These are phyloP conservation scores for Neodiprion pinetum DNA, from an alignment of 1,140 invertebrate genomes.

Conservation along the genomic window DNA sequence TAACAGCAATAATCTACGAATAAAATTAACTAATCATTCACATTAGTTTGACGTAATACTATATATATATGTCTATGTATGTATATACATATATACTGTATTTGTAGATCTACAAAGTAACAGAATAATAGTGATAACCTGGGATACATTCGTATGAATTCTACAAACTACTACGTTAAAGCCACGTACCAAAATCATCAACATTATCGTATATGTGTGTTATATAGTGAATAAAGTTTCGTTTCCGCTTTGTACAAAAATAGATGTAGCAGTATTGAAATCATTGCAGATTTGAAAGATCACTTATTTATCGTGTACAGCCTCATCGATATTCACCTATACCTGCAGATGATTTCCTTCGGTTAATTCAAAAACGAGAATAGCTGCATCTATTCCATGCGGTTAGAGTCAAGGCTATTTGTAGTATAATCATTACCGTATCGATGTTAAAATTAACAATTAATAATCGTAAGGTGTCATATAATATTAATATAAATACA, in stretches of 20 bases:
- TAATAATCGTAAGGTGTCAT: not conserved
- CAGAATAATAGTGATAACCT: no score
- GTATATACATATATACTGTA: no score
- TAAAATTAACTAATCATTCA: not conserved
- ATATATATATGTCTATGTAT: no score
- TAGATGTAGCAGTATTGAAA: constrained; percentile 22
- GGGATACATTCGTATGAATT: not conserved
- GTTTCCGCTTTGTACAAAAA: constrained; percentile 17
- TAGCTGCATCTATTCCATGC: constrained; percentile 1
- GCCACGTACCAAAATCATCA: constrained; percentile 39
- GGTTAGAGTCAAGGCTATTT: not conserved
- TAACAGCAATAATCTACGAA: not conserved
- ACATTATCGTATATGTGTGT: constrained; percentile 16
- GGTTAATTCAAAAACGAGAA: not conserved
- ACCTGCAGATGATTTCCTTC: constrained; percentile 1
- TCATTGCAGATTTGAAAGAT: constrained; percentile 19
- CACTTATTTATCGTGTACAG: constrained; percentile 18
- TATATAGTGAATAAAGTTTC: constrained; percentile 8
- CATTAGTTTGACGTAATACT: no score
- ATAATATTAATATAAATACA: no score
- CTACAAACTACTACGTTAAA: constrained; percentile 35
- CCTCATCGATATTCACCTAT: constrained; percentile 20
- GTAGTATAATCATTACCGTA: constrained; percentile 10
- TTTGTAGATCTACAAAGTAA: no score
- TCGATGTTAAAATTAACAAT: not conserved